Evolutionary conservation across 2,113 vertebrate species (phyloP).

Genomic region (Cryptomyrus ogoouensis): DNA sequence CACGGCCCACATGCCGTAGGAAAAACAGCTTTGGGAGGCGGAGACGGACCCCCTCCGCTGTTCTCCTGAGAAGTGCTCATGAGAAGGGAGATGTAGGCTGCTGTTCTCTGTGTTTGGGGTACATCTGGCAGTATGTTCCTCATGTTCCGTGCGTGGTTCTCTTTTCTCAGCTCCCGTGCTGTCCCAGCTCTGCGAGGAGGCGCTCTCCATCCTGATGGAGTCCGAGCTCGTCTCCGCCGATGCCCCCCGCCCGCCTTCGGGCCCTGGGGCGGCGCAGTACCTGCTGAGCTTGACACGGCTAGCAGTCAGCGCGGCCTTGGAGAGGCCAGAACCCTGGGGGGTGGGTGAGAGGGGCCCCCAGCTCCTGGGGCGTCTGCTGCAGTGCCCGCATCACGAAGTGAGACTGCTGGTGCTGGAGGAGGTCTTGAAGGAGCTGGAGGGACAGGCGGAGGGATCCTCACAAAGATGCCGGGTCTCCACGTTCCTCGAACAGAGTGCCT

Average conservation of each 20-base stretch:
- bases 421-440: slow-evolving; percentile 57
- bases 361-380: slow-evolving; percentile 58
- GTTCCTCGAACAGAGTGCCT: slow-evolving; percentile 54
- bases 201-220: slow-evolving; percentile 54
- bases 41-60: neutral
- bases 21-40: neutral
- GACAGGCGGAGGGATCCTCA: slow-evolving; percentile 18
- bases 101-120: slow-evolving; percentile 22
- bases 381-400: slow-evolving; percentile 72
- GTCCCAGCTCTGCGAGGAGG: slow-evolving; percentile 59
- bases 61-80: neutral
- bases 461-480: slow-evolving; percentile 16
- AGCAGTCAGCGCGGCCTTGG: slow-evolving; percentile 46
- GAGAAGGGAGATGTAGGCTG: neutral
- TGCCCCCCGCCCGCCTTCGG: slow-evolving; percentile 30
- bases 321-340: slow-evolving; percentile 41
- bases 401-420: slow-evolving; percentile 66
- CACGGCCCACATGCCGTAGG: neutral
- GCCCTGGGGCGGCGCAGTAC: slow-evolving; percentile 75
- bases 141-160: neutral
- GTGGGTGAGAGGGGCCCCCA: slow-evolving; percentile 6
- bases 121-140: slow-evolving; percentile 37
- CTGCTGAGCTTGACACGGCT: slow-evolving; percentile 77
- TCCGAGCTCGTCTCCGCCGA: slow-evolving; percentile 65
- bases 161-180: slow-evolving; percentile 55